Evolutionary conservation across 1,140 invertebrate species (phyloP).

Genomic region (Caenorhabditis briggsae): DNA sequence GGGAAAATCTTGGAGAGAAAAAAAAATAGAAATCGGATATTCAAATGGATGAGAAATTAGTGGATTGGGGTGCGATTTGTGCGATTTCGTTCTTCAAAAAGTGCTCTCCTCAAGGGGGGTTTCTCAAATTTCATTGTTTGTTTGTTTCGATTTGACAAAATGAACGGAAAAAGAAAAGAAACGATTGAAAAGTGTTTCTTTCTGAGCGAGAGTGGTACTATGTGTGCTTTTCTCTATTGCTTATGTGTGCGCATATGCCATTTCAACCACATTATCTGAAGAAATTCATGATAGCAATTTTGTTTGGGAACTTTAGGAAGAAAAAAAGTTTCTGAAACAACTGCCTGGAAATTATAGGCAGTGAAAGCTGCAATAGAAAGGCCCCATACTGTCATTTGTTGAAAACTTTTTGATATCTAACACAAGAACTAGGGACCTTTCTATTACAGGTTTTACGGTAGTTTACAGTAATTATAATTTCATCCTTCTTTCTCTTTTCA

Average conservation of each 20-base stretch:
- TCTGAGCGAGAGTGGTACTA: neutral
- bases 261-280: constrained; percentile 4
- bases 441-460: too few species aligned
- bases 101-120: neutral
- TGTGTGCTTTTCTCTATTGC: constrained; percentile 33
- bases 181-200: constrained; percentile 13
- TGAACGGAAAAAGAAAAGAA: neutral
- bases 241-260: constrained; percentile 19
- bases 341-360: too few species aligned
- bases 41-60: neutral
- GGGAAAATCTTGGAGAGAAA: too few species aligned
- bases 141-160: constrained; percentile 1
- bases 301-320: neutral
- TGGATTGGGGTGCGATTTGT: neutral
- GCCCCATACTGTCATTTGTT: too few species aligned
- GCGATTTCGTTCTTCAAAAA: neutral
- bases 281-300: neutral
- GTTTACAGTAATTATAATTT: too few species aligned
- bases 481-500: neutral
- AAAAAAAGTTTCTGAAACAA: neutral
- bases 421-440: too few species aligned
- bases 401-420: too few species aligned
- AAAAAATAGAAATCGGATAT: too few species aligned
- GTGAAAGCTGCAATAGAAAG: too few species aligned
- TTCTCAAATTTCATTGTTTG: constrained; percentile 31